Evolutionary conservation across 2,113 vertebrate species (phyloP).

Genomic region (Hydrolagus affinis): DNA sequence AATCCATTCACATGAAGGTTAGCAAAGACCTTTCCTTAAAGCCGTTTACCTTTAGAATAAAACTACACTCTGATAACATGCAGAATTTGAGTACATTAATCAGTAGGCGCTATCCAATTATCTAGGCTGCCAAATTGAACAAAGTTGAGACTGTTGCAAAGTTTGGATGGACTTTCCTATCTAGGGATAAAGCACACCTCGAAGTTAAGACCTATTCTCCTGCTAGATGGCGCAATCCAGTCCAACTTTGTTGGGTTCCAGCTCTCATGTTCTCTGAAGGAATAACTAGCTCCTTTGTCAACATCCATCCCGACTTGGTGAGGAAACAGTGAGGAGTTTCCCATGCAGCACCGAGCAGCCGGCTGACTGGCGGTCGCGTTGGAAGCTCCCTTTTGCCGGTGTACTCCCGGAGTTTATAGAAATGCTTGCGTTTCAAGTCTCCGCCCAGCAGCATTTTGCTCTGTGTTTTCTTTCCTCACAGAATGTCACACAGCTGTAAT

Average conservation of each 20-base stretch:
- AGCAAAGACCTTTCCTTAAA: not conserved
- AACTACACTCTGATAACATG: slow-evolving; percentile 25
- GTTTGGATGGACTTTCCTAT: not conserved
- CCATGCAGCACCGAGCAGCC: not conserved
- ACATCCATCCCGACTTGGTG: not conserved
- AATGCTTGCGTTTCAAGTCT: slow-evolving; percentile 17
- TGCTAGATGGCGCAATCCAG: not conserved
- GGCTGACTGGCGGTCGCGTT: slow-evolving; percentile 10
- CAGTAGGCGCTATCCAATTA: slow-evolving; percentile 26
- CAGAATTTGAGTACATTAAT: slow-evolving; percentile 16
- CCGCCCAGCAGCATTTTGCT: slow-evolving; percentile 19
- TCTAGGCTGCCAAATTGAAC: slow-evolving; percentile 7
- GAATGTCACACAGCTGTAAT: slow-evolving; percentile 33
- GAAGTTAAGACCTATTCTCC: not conserved
- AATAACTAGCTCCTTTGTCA: not conserved
- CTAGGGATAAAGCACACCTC: not conserved
- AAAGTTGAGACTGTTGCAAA: not conserved
- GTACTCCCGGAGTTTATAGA: slow-evolving; percentile 14
- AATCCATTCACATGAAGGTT: not conserved
- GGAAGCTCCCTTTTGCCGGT: slow-evolving; percentile 1
- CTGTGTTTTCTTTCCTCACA: slow-evolving; percentile 21
- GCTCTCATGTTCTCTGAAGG: not conserved
- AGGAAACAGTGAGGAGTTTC: slow-evolving; percentile 2
- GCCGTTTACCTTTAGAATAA: slow-evolving; percentile 27
- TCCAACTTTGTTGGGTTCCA: slow-evolving; percentile 25